Percentiles rank a stretch among this genome's conserved stretches.
Conservation (phyloP, 1,140 invertebrate genomes). For the Procambarus clarkii region DNA sequence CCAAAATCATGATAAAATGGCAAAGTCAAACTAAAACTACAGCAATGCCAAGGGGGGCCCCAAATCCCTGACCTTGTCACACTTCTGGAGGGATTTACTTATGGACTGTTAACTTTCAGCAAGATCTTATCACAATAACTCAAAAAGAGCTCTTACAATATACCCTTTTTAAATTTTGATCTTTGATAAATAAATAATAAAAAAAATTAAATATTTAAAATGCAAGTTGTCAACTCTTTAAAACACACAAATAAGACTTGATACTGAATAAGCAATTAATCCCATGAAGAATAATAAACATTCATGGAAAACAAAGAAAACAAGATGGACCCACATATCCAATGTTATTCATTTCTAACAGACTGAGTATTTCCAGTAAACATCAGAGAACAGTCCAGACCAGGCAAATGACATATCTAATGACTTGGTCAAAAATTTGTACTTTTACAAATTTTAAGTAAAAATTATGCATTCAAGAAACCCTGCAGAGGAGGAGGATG, state of each 20-base stretch:
- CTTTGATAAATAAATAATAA: constrained; percentile 5
- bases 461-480: constrained; percentile 67
- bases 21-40: background rate
- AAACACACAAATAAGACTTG: background rate
- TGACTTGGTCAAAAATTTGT: constrained; percentile 69
- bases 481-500: constrained; percentile 34
- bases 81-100: constrained; percentile 60
- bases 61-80: constrained; percentile 59
- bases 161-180: constrained; percentile 8
- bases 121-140: constrained; percentile 40
- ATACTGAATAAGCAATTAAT: background rate
- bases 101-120: constrained; percentile 56
- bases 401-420: constrained; percentile 59
- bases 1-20: background rate
- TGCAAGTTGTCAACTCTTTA: background rate
- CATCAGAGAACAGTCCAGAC: constrained; percentile 58
- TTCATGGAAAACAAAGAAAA: background rate
- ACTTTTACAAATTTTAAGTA: constrained; percentile 66
- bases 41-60: constrained; percentile 45
- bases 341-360: background rate
- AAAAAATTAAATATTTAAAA: constrained; percentile 10
- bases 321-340: background rate
- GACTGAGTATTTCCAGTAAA: constrained; percentile 38
- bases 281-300: background rate
- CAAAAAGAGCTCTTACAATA: constrained; percentile 40